Evolutionary conservation across 2,797 vertebrate species (phyloP).

Genomic region (Alfaro cultratus): DNA sequence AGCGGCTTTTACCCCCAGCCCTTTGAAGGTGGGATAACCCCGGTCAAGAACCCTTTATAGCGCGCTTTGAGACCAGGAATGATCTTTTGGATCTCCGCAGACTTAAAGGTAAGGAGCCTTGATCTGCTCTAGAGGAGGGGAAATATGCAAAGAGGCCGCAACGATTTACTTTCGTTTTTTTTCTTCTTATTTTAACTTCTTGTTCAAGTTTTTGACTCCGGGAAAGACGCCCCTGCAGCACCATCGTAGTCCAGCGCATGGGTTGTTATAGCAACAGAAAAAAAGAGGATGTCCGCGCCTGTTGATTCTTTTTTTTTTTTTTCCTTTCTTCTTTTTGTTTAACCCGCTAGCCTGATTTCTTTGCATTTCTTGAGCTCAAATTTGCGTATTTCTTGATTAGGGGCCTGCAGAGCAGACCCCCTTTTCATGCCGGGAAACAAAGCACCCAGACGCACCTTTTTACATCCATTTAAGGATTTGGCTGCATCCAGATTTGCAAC

Average conservation of each 20-base stretch:
- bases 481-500: not conserved
- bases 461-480: not conserved
- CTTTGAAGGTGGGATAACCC: constrained; percentile 75
- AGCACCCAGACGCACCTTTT: constrained; percentile 16
- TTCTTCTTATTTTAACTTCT: constrained; percentile 38
- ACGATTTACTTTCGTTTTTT: constrained; percentile 6
- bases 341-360: constrained; percentile 71
- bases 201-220: constrained; percentile 34
- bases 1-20: constrained; percentile 61
- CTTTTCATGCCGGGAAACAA: constrained; percentile 27
- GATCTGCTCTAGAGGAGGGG: constrained; percentile 56
- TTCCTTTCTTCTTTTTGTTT: constrained; percentile 4
- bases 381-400: constrained; percentile 70
- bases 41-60: constrained; percentile 67
- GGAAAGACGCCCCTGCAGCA: constrained; percentile 60
- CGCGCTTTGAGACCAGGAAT: constrained; percentile 63
- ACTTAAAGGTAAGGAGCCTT: constrained; percentile 75
- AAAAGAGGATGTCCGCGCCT: constrained; percentile 58
- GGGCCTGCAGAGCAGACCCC: constrained; percentile 36
- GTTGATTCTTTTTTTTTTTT: constrained; percentile 65
- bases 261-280: constrained; percentile 78
- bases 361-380: constrained; percentile 64
- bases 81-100: constrained; percentile 72
- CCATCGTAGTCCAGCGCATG: constrained; percentile 54
- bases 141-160: constrained; percentile 44